Evolutionary conservation across 2,888 invertebrate species (phyloP).

Genomic region (Argyresthia goedartella): DNA sequence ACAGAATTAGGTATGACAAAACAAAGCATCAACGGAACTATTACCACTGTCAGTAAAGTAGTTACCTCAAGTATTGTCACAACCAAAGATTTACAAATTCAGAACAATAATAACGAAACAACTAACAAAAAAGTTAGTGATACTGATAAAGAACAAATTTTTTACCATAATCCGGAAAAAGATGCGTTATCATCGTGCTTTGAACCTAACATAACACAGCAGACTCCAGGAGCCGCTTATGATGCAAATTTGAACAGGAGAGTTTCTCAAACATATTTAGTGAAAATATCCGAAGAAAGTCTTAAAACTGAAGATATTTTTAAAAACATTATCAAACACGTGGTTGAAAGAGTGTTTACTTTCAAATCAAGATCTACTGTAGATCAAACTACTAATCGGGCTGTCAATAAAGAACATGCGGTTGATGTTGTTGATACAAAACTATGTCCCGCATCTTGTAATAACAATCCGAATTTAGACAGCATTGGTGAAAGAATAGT

Average conservation of each 20-base stretch:
- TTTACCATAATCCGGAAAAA: background rate
- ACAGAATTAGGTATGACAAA: too few species aligned
- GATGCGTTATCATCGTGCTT: background rate
- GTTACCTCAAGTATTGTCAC: too few species aligned
- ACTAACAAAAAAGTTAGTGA: too few species aligned
- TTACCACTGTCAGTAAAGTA: too few species aligned
- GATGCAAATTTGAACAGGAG: background rate
- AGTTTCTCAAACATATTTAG: background rate
- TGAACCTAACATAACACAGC: background rate
- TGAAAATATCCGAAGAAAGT: background rate
- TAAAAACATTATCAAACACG: background rate
- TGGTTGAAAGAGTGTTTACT: background rate
- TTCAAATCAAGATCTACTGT: background rate
- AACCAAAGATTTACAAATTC: too few species aligned
- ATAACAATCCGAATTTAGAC: background rate
- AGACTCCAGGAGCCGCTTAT: background rate
- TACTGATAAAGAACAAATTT: too few species aligned
- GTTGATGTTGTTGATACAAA: background rate
- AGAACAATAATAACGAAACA: too few species aligned
- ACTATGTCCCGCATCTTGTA: background rate
- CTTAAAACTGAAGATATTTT: background rate
- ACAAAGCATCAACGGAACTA: too few species aligned
- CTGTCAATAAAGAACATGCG: background rate
- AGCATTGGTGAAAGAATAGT: slow-evolving; percentile 14
- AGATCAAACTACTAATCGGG: background rate